Evolutionary conservation across 1,140 invertebrate species (phyloP), one percentile per base, ranked within the genome.

Genomic region (Penaeus japonicus): DNA sequence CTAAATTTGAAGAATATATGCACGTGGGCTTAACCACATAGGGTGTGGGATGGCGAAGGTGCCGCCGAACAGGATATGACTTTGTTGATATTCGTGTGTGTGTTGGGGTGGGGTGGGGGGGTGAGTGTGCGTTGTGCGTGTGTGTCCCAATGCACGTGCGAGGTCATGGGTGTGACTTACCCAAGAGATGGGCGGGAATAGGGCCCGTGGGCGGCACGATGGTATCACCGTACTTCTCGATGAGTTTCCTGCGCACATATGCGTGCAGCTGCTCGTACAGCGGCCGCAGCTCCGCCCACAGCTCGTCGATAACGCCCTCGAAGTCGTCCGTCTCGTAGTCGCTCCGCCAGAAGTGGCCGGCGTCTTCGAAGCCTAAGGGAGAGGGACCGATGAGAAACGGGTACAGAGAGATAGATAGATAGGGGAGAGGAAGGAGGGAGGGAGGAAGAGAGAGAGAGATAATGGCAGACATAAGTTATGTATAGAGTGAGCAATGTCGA

Each of bases 281-380:
- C 0, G 93, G 93, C 27, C 89, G 89, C 12, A 94, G 75, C 85
- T 93, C 89, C 4, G 91, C 83, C 90, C 92, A 93, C 20, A 94
- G 82, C n/a, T 89, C 89, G 77, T 92, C 91, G 15, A 92, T 57
- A 54, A 93, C 92, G 3, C 91, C 89, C 85, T 92, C 83, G 53
- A 92, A 91, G 35, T 91, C 85, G n/a, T 91, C 90, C 12, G 86
- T 90, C 89, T 93, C 92, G 83, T 92, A 92, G 20, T 90, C 83
- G 35, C 91, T 91, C 57, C 93, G 85, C 93, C 93, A 93, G 70
- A 92, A 92, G 20, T 96, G 96, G 0, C 96, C 96, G 15, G 95
- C 95, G 91, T 97, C 96, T 7, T 93, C 91, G 92, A 95, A 96
- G 53, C 96, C 96, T 89, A 65, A 35, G 80, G 84, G 39, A 5